A percentile compares a stretch with the other conserved stretches of the same genome.
phyloP scores from a whole-genome alignment of 2,888 invertebrate species.

The Cryptus armator region DNA sequence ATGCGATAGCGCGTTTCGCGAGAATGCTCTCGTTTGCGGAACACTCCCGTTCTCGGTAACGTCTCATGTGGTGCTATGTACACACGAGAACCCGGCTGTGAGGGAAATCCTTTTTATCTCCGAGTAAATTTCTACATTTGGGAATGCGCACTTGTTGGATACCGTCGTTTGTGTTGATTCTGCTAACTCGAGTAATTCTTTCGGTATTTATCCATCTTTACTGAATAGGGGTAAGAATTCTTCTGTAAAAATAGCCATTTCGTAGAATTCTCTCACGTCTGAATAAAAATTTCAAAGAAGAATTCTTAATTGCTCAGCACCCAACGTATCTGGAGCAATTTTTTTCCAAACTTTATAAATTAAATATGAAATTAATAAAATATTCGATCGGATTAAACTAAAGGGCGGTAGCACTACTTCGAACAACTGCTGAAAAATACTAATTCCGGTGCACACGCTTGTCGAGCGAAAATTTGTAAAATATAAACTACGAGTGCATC shows the following conservation, averaged over 20 bases:
- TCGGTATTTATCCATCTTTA: neutral
- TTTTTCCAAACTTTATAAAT: neutral
- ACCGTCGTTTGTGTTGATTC: neutral
- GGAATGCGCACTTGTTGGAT: conserved; percentile 2
- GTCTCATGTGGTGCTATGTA: conserved; percentile 9
- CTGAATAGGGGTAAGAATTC: neutral
- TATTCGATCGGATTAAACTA: conserved; percentile 2
- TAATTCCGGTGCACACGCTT: neutral
- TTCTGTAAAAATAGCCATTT: neutral
- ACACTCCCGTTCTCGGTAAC: conserved; percentile 12
- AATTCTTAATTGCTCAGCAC: neutral
- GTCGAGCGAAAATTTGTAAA: neutral
- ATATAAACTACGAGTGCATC: neutral
- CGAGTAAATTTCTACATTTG: neutral
- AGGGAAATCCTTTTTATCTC: conserved; percentile 21
- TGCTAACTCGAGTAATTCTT: neutral
- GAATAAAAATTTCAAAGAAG: neutral
- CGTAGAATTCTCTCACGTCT: neutral
- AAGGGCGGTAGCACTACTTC: conserved; percentile 28
- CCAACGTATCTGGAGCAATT: neutral
- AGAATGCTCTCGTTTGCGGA: conserved; percentile 58
- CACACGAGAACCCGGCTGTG: neutral
- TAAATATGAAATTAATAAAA: neutral
- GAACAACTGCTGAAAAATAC: neutral
- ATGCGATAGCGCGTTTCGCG: conserved; percentile 38